These are phyloP conservation scores for Ciconia boyciana DNA, from an alignment of 2,113 vertebrate species.

Conservation along the genomic window DNA sequence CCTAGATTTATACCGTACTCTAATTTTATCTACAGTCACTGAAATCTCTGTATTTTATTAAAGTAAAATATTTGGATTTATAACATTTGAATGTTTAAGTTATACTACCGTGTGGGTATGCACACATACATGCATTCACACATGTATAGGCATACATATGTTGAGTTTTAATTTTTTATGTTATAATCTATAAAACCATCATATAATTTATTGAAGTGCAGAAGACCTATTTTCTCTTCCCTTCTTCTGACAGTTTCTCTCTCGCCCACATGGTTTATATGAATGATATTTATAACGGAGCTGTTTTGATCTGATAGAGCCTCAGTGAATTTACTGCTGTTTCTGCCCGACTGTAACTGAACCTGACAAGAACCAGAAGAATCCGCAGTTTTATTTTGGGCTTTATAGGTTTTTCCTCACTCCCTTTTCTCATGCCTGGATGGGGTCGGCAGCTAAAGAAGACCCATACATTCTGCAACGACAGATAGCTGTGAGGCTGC, in stretches of 20 bases:
- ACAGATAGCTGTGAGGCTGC: background rate
- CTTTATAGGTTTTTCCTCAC: conserved; percentile 32
- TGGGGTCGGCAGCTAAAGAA: background rate
- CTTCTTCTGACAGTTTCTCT: conserved; percentile 22
- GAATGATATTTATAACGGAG: conserved; percentile 40
- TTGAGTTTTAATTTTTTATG: background rate
- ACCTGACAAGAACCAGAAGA: conserved; percentile 60
- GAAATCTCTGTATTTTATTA: background rate
- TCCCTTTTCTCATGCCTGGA: conserved; percentile 28
- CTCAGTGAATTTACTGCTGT: conserved; percentile 50
- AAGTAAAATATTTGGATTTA: background rate
- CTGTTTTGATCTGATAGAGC: conserved; percentile 54
- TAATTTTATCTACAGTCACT: background rate
- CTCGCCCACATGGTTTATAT: conserved; percentile 15
- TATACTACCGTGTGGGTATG: background rate
- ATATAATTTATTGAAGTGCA: conserved; percentile 14
- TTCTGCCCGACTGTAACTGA: conserved; percentile 27
- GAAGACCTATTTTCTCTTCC: conserved; percentile 11
- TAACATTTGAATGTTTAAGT: background rate
- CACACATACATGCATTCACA: background rate
- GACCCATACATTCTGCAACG: background rate
- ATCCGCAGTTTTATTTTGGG: conserved; percentile 23
- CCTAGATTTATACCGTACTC: background rate
- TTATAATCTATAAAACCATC: conserved; percentile 11
- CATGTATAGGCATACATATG: background rate